A percentile compares a stretch with the other conserved stretches of the same genome.
These are phyloP conservation scores for Tichodroma muraria DNA, from an alignment of 2,113 vertebrate genomes.

Conservation along the genomic window DNA sequence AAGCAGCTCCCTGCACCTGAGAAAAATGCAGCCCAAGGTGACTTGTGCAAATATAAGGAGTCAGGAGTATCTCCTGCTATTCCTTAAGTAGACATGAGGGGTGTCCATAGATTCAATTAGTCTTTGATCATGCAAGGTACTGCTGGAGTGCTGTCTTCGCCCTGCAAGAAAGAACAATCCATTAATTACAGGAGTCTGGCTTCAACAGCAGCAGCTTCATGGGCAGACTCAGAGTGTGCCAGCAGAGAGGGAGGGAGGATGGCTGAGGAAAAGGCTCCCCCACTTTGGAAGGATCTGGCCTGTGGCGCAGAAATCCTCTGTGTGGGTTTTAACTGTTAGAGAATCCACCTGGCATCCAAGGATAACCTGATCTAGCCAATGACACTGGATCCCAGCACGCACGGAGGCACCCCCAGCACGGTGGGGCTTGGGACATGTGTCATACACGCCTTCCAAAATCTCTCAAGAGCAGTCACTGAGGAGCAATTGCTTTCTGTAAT, in stretches of 20 bases:
- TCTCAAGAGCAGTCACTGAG: neutral
- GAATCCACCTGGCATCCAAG: neutral
- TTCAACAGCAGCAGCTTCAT: neutral
- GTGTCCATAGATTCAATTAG: constrained; percentile 53
- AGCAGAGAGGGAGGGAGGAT: neutral
- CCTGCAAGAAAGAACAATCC: constrained; percentile 72
- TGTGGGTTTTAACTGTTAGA: neutral
- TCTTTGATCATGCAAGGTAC: constrained; percentile 90
- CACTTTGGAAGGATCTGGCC: neutral
- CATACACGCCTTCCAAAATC: neutral
- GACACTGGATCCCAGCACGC: neutral
- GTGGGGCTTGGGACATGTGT: neutral
- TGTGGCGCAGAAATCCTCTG: neutral
- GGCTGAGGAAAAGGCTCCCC: neutral
- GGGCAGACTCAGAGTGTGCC: neutral
- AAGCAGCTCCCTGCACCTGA: constrained; percentile 80
- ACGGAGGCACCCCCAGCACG: neutral
- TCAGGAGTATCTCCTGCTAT: constrained; percentile 70
- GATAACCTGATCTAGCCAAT: neutral
- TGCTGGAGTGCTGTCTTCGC: constrained; percentile 98
- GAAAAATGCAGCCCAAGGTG: constrained; percentile 82
- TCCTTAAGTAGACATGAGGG: constrained; percentile 70
- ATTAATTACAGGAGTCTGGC: neutral
- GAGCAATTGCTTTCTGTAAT: neutral
- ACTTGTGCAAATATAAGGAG: constrained; percentile 83